Percentiles rank a stretch among this genome's conserved stretches.
These are phyloP conservation scores for Phengaris alcon DNA, from an alignment of 2,888 invertebrate genomes.

Conservation along the genomic window DNA sequence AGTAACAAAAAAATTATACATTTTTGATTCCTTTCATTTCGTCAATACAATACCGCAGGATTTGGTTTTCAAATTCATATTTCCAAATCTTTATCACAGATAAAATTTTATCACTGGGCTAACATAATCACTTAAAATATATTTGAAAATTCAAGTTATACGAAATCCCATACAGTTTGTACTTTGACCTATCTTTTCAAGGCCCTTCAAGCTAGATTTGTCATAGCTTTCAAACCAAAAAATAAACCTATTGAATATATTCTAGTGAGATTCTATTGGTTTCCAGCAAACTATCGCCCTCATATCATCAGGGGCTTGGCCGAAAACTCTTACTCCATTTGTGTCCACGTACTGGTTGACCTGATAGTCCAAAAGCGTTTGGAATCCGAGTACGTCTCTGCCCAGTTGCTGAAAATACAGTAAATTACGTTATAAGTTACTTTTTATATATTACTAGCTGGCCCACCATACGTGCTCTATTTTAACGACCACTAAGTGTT, in stretches of 20 bases:
- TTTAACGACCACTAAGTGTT: no score
- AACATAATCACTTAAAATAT: neutral
- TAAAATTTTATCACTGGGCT: neutral
- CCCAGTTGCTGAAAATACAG: constrained; percentile 85
- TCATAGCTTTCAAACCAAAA: neutral
- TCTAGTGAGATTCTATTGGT: constrained; percentile 53
- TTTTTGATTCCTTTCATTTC: neutral
- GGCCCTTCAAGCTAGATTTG: no score
- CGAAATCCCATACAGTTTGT: neutral
- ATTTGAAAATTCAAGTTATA: neutral
- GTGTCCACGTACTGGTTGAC: constrained; percentile 87
- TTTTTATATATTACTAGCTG: neutral
- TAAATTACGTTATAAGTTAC: neutral
- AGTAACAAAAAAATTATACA: neutral
- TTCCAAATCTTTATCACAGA: constrained; percentile 3
- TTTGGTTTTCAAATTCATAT: neutral
- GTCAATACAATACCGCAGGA: neutral
- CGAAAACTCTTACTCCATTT: constrained; percentile 87
- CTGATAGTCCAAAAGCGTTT: constrained; percentile 87
- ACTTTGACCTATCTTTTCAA: neutral
- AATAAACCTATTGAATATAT: neutral
- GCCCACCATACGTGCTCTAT: no score
- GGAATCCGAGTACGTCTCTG: constrained; percentile 87
- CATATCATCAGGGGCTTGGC: constrained; percentile 86
- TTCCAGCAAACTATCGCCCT: constrained; percentile 90